Base-by-base conservation (phyloP, 2,888 invertebrate species). In the Temnothorax unifasciatus region DNA sequence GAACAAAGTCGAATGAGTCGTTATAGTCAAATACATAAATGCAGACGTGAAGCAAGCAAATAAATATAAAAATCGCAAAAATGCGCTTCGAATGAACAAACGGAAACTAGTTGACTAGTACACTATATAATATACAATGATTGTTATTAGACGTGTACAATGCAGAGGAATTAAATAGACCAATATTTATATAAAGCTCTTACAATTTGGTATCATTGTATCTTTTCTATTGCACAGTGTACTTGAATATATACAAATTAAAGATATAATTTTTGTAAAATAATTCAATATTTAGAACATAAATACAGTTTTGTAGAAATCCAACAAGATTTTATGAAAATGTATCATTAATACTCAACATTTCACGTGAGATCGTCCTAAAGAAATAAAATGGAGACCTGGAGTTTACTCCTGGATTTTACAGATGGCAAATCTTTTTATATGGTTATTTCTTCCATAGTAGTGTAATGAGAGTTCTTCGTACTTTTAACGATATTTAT, bases 191-290 rank as follows among this genome's bases (percentile, higher is more conserved):
- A 92, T 71, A 89, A 88, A 76, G 77, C n/a, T 59, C 83, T 90
- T 87, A 90, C 38, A 88, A 82, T 90, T 91, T 91, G 90, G 89
- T 90, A 87, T 90, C 87, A 84, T 87, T 79, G 74, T 88, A 86
- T 85, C 86, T 85, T 59, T 66, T 82, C 57, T 68, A 81, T 54
- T 73, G 44, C 47, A 68, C 79, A 76, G 71, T 66, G 85, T 85
- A 69, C 86, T 71, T 25, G 21, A 52, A 83, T 83, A 79, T 64
- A 15, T 57, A 82, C 15, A 54, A 52, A 47, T 66, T 61, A 44
- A 41, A 82, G 21, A 3, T 25, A 25, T 71, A 18, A 59, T 81
- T 63, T 41, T 73, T 9, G 4, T 63, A 25, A 63, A 63, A 63
- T 21, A 3, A 54, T 18, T 54, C 63, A 34, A 34, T 44, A 41